These are phyloP conservation scores for Bellardia pandia DNA, from an alignment of 2,888 invertebrate species.

Conservation along the genomic window DNA sequence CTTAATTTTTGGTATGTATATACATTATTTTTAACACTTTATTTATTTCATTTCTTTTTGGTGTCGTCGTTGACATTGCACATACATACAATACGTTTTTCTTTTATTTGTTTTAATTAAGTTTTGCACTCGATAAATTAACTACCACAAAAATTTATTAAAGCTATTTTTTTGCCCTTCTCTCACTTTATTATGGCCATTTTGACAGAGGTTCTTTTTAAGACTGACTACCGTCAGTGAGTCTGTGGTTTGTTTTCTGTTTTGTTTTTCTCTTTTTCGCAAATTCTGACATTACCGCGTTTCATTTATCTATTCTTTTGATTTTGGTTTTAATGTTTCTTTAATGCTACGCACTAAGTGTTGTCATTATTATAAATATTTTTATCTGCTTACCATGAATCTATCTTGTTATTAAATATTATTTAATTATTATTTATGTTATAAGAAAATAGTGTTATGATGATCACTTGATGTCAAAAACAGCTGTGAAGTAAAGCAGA, in stretches of 20 bases:
- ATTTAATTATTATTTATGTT: neutral
- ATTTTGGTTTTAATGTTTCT: neutral
- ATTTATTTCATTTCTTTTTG: neutral
- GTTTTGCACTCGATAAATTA: constrained; percentile 33
- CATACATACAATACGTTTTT: constrained; percentile 1
- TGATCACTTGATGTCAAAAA: neutral
- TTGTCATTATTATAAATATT: neutral
- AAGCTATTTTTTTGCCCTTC: constrained; percentile 32
- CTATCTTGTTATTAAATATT: neutral
- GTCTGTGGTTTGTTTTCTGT: constrained; percentile 1
- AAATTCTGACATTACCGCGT: constrained; percentile 42
- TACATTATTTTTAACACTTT: constrained; percentile 26
- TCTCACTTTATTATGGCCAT: constrained; percentile 34
- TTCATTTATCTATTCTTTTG: neutral
- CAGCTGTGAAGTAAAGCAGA: constrained; percentile 37
- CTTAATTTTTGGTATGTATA: neutral
- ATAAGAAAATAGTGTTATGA: neutral
- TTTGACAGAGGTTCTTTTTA: constrained; percentile 56
- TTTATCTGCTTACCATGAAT: constrained; percentile 12
- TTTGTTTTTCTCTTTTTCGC: constrained; percentile 40
- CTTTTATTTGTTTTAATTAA: constrained; percentile 58
- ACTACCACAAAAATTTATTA: constrained; percentile 38
- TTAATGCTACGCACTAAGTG: neutral
- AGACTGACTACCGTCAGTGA: constrained; percentile 10
- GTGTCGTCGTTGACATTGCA: constrained; percentile 20